These are phyloP conservation scores for Megalurothrips usitatus DNA, from an alignment of 2,888 invertebrate genomes.

Conservation along the genomic window DNA sequence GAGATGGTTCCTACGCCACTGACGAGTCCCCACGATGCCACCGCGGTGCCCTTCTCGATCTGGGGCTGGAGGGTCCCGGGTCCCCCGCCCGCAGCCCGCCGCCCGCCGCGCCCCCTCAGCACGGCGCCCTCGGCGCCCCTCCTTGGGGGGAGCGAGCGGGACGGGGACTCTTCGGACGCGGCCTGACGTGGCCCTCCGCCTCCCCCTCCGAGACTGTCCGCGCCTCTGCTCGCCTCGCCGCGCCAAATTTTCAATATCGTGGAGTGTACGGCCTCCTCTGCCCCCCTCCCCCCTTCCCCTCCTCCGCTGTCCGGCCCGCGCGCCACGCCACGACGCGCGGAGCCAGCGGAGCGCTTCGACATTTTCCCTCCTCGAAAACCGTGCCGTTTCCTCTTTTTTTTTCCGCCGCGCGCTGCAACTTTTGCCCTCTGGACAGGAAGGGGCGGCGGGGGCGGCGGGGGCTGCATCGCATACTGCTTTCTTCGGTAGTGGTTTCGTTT, in stretches of 20 bases:
- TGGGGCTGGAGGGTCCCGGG: not conserved
- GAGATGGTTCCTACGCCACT: not conserved
- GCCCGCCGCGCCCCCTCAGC: not conserved
- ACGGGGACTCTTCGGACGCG: no score
- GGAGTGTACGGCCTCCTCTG: not conserved
- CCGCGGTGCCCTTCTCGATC: not conserved
- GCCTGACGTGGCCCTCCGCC: not conserved
- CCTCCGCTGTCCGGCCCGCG: not conserved
- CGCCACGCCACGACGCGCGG: no score
- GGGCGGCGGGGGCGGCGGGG: no score
- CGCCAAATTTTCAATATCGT: slow-evolving; percentile 16
- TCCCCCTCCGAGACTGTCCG: not conserved
- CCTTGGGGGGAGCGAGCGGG: no score
- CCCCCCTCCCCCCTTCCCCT: not conserved
- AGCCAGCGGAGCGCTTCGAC: no score
- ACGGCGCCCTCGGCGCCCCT: no score
- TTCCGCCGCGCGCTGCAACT: no score
- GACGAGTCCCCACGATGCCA: not conserved
- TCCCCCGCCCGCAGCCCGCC: not conserved
- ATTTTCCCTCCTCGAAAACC: no score
- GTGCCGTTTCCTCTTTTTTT: no score
- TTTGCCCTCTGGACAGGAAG: no score
- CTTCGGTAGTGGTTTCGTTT: no score
- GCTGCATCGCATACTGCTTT: no score
- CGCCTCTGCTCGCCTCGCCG: not conserved